Evolutionary conservation across 2,797 vertebrate species (phyloP).

Genomic region (Cynodonichthys magdalenae): DNA sequence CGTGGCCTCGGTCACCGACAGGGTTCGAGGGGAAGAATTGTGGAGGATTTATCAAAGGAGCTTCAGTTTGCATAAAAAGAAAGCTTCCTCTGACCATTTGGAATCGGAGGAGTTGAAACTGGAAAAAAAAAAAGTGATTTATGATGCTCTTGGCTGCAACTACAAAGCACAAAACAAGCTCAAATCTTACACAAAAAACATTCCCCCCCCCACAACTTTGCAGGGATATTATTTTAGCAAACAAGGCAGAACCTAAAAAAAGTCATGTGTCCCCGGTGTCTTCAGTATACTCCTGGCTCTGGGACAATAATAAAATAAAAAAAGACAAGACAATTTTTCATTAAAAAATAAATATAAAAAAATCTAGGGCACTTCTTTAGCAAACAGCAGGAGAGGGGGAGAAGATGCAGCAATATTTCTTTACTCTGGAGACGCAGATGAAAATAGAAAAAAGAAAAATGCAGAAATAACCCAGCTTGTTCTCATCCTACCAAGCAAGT

Average conservation of each 20-base stretch:
- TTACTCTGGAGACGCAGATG: conserved; percentile 14
- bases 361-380: conserved; percentile 54
- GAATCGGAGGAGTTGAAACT: conserved; percentile 3
- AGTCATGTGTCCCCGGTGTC: conserved; percentile 10
- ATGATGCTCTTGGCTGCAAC: conserved; percentile 3
- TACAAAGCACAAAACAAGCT: not conserved
- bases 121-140: conserved; percentile 1
- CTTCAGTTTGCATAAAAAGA: conserved; percentile 20
- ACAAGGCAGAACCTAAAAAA: conserved; percentile 5
- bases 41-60: conserved; percentile 34
- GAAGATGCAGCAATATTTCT: conserved; percentile 38
- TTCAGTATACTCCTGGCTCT: conserved; percentile 24
- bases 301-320: conserved; percentile 21
- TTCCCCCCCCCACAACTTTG: not conserved
- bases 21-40: conserved; percentile 41
- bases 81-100: conserved; percentile 20
- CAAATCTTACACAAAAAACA: conserved; percentile 6
- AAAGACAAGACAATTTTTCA: conserved; percentile 37
- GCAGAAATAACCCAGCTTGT: conserved; percentile 43
- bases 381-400: conserved; percentile 21
- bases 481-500: conserved; percentile 48
- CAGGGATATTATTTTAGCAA: not conserved
- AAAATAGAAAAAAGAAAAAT: not conserved
- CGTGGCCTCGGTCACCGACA: conserved; percentile 28
- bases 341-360: no score